Evolutionary conservation across 2,888 invertebrate species (phyloP), one percentile per base, ranked within the genome.

Genomic region (Beris chalybata): DNA sequence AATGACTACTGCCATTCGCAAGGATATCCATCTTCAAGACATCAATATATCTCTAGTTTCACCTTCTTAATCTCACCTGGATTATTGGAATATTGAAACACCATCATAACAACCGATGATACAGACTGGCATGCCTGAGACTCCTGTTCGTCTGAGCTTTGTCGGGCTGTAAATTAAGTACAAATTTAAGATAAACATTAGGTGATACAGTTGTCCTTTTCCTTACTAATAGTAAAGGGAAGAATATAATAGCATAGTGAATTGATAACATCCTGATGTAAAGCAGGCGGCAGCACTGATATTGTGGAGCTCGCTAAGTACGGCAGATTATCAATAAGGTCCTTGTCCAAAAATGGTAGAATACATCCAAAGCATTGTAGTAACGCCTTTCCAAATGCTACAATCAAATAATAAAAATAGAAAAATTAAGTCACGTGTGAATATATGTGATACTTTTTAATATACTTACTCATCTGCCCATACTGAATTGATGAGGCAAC

Each of bases 181-280:
- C 45, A 43, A 31, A 5, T 22, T 22, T 22, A 22, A 22, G 22
- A 22, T 22, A 22, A 22, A 22, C 22, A 22, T 22, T 22, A 22
- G 22, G 22, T 3, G 22, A 22, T 2, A 22, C 22, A 3, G 3
- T 47, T 13, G 45, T 13, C 5, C 38, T 38, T 5, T 38, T 38
- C 38, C 89, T 86, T 82, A 94, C 95, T 89, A 75, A 98, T 91
- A 29, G 96, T 95, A 81, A 97, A 97, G 1, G 98, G 98, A 74
- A 99, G 83, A 74, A 99, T 91, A 78, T 96, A 95, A 78, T 94
- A 97, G 79, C 97, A 97, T 12, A 99, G 85, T 58, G 95, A 88
- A 77, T 97, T 94, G 64, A 99, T 88, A 71, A 97, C 93, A 75
- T 97, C 95, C 82, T 95, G 95, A 79, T 98, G 97, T 64, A 98